Evolutionary conservation across 1,140 invertebrate species (phyloP).

Genomic region (Drosophila kikkawai): DNA sequence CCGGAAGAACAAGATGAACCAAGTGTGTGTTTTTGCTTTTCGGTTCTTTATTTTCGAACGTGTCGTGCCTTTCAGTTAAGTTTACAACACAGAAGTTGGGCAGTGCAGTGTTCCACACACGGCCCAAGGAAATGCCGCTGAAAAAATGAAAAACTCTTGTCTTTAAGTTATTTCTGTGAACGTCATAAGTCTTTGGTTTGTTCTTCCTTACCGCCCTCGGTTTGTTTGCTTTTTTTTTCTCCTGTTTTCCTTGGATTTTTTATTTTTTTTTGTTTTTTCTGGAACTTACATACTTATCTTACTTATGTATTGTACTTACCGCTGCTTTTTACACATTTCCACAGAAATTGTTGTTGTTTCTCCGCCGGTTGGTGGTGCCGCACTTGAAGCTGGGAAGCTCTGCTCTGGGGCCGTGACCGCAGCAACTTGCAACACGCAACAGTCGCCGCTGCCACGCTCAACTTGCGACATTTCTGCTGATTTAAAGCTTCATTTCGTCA

Average conservation of each 20-base stretch:
- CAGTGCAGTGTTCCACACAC: conserved; percentile 47
- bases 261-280: conserved; percentile 19
- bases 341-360: conserved; percentile 84
- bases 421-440: conserved; percentile 30
- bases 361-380: conserved; percentile 50
- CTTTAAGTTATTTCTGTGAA: conserved; percentile 68
- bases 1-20: conserved; percentile 53
- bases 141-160: conserved; percentile 68
- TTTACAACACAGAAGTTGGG: conserved; percentile 49
- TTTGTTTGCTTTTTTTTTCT: conserved; percentile 48
- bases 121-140: conserved; percentile 31
- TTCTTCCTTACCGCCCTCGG: conserved; percentile 44
- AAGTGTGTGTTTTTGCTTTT: conserved; percentile 63
- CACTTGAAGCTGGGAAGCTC: conserved; percentile 60
- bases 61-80: conserved; percentile 45
- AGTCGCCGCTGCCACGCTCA: conserved; percentile 17
- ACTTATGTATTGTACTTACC: conserved; percentile 65
- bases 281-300: conserved; percentile 63
- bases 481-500: conserved; percentile 67
- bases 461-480: conserved; percentile 58
- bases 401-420: conserved; percentile 33
- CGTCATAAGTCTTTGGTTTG: conserved; percentile 64
- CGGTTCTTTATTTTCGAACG: conserved; percentile 37
- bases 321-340: conserved; percentile 74
- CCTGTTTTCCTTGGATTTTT: conserved; percentile 29